phyloP scores from a whole-genome alignment of 2,113 vertebrate species.

The Mixornis gularis region DNA sequence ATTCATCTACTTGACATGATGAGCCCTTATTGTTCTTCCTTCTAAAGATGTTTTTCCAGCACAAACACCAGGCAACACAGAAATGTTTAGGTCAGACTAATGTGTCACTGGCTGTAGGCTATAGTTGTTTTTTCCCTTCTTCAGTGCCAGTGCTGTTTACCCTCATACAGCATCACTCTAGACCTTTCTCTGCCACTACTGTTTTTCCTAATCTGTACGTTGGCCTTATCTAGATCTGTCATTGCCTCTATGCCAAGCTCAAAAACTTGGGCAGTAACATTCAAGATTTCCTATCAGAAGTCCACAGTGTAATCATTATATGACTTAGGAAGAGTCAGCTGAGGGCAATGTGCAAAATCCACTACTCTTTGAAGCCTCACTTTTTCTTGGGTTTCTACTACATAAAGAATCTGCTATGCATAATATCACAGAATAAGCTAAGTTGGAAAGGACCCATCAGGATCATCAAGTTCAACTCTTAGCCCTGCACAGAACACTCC shows the following conservation, averaged over 20 bases:
- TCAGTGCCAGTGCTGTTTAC: not conserved
- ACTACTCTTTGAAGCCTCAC: not conserved
- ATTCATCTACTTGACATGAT: not conserved
- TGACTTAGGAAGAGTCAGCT: not conserved
- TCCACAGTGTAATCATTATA: not conserved
- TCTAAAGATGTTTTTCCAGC: not conserved
- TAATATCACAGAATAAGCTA: not conserved
- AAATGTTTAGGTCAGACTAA: not conserved
- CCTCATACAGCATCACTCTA: not conserved
- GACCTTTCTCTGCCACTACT: not conserved
- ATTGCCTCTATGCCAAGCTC: not conserved
- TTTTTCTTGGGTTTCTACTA: not conserved
- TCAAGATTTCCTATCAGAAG: not conserved
- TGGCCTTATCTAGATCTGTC: not conserved
- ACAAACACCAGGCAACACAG: not conserved
- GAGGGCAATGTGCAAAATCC: not conserved
- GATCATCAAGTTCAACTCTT: not conserved
- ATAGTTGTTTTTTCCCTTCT: not conserved
- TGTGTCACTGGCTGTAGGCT: not conserved
- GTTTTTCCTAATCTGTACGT: not conserved
- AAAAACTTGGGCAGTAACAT: not conserved
- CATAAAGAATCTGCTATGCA: not conserved
- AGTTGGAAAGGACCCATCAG: not conserved
- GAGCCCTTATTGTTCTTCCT: not conserved
- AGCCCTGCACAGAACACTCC: not conserved